Base-by-base conservation (phyloP, 1,140 invertebrate species). In the Cardiocondyla obscurior region DNA sequence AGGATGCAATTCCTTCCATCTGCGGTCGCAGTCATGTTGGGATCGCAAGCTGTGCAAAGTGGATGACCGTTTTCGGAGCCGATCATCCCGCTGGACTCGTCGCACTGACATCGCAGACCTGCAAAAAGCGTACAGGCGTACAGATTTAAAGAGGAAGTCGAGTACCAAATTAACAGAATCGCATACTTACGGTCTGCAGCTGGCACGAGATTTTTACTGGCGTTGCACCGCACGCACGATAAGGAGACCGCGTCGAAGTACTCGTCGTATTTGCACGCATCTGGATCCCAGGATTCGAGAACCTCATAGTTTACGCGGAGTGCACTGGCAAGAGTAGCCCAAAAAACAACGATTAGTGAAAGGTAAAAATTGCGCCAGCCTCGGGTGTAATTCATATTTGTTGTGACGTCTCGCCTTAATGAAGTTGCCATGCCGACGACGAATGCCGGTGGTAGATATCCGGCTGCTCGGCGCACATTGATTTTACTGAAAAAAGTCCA, bases 1-100 rank as follows among this genome's bases (percentile, higher is more conserved):
- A 82, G 8, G 44, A 94, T 85, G 72, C 94, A 95, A 46, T 92
- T 85, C 69, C 82, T 82, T 79, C 89, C 86, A 89, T 94, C 93
- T 19, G 65, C 77, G 8, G 92, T 93, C 7, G 91, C 86, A 22
- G 90, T 86, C 58, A 89, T 86, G 62, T 92, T 87, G 74, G 72
- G 64, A 51, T 76, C 81, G 83, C 93, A 94, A 16, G 8, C 44
- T 64, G 85, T 49, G 74, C 94, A 94, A 53, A 89, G 51, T 10
- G 91, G 90, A 53, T 85, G 58, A 55, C 86, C 85, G 84, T 90
- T 81, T 64, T 90, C 83, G 36, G 84, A 87, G n/a, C 79, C 88
- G 62, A 87, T 81, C 33, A 73, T 89, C 85, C 85, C 91, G 74
- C 92, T 94, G 64, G 91, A 84, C 57, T 86, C 12, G 33, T 79